Evolutionary conservation across 2,113 vertebrate genomes (phyloP), one percentile per base, ranked within the genome.

Genomic region (Oncorhynchus nerka): DNA sequence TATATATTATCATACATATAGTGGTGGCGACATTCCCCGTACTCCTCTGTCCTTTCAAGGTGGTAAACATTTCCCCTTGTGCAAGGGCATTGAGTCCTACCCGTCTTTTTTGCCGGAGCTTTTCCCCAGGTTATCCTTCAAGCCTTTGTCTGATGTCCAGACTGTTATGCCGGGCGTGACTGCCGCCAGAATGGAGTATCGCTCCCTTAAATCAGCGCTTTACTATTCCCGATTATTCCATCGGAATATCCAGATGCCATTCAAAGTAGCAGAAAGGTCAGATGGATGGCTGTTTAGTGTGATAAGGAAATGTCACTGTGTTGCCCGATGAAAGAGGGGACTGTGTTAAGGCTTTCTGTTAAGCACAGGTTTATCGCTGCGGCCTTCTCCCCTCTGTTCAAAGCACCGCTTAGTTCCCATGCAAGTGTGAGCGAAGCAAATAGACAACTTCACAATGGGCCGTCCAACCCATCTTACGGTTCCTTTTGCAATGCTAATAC

Each of bases 291-390:
- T 86, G 91, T 90, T 91, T 87, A 75, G 83, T 3, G 74, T 19
- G 92, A 93, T 93, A 93, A 93, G 89, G 83, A 93, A 94, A 93
- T 93, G 92, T 93, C 92, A 93, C 32, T n/a, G 81, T 32, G 57
- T 73, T 30, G 72, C 55, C 55, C 30, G 45, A 48, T 86, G 84
- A 87, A 86, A 78, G 81, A 72, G 39, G 72, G 67, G 74, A 70
- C 72, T 79, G 84, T 84, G 84, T 92, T 88, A 75, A 4, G 80
- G 70, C 83, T 88, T 74, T 88, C 89, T 93, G 91, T 92, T 89
- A 74, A 88, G 93, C 90, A 91, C 80, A 61, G 9, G 39, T 45
- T 45, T 45, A 45, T 45, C 39, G 39, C 39, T 45, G 39, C 9
- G 11, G 7, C 26, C 79, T 77, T 73, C 76, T 71, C 57, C 34